These are phyloP conservation scores for Drosophila infuscata DNA, from an alignment of 2,888 invertebrate genomes.

Conservation along the genomic window DNA sequence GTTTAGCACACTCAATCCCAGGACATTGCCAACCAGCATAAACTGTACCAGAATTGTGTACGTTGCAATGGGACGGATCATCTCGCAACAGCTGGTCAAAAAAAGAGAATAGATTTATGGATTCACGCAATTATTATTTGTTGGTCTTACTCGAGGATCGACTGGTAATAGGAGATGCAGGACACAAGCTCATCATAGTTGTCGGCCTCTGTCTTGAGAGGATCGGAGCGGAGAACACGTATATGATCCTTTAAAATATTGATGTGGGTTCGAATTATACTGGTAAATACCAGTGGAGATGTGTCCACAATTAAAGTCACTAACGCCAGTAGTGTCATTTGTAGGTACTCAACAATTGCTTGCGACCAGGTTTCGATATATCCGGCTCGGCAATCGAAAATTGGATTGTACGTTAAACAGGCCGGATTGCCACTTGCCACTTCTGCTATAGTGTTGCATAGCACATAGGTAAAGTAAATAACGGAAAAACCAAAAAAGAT, in stretches of 20 bases:
- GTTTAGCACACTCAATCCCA: slow-evolving; percentile 51
- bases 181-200: slow-evolving; percentile 56
- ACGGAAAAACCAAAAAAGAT: slow-evolving; percentile 25
- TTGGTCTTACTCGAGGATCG: slow-evolving; percentile 51
- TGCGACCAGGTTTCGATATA: slow-evolving; percentile 42
- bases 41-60: slow-evolving; percentile 57
- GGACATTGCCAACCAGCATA: slow-evolving; percentile 43
- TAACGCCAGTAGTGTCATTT: slow-evolving; percentile 19
- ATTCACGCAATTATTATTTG: neutral
- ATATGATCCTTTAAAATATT: slow-evolving; percentile 56
- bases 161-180: slow-evolving; percentile 52
- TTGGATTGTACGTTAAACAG: slow-evolving; percentile 59
- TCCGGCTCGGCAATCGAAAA: slow-evolving; percentile 52
- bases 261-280: slow-evolving; percentile 42
- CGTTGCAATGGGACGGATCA: slow-evolving; percentile 14
- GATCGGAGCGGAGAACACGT: slow-evolving; percentile 42
- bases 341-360: slow-evolving; percentile 40
- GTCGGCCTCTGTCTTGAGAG: slow-evolving; percentile 25
- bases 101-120: no score
- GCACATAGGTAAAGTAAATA: slow-evolving; percentile 26
- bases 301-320: slow-evolving; percentile 34
- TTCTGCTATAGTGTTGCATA: slow-evolving; percentile 25
- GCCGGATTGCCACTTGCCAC: slow-evolving; percentile 32
- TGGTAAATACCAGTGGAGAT: slow-evolving; percentile 42
- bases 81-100: slow-evolving; percentile 10